Conservation (phyloP, 2,888 invertebrate species). For the Coremacera marginata region DNA sequence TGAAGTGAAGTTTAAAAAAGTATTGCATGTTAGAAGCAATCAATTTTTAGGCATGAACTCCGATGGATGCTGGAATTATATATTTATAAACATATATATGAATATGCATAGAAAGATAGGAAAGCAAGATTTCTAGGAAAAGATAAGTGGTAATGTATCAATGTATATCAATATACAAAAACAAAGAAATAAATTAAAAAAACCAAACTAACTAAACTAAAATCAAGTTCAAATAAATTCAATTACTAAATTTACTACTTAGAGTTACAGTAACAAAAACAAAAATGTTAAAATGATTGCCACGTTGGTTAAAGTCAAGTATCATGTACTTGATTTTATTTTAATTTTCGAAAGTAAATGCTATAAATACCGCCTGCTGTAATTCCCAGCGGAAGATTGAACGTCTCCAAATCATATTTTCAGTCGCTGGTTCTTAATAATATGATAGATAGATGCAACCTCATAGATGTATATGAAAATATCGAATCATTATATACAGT, state of each 20-base stretch:
- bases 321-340: too few relatives aligned
- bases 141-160: constrained; percentile 21
- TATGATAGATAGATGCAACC: too few relatives aligned
- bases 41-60: constrained; percentile 54
- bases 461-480: too few relatives aligned
- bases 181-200: background rate
- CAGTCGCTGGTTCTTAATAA: too few relatives aligned
- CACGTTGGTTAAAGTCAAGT: background rate
- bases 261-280: background rate
- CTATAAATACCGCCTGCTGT: too few relatives aligned
- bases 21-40: constrained; percentile 21
- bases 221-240: constrained; percentile 34
- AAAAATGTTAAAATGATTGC: background rate
- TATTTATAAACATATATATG: constrained; percentile 34
- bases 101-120: background rate
- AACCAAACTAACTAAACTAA: constrained; percentile 31
- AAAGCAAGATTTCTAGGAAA: constrained; percentile 7
- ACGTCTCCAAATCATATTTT: too few relatives aligned
- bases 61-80: constrained; percentile 55
- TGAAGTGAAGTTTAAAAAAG: background rate
- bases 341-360: too few relatives aligned
- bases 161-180: background rate
- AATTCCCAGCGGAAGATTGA: too few relatives aligned
- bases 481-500: too few relatives aligned
- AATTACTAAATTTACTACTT: background rate